Evolutionary conservation across 2,888 invertebrate species (phyloP).

Genomic region (Ophonus ardosiacus): DNA sequence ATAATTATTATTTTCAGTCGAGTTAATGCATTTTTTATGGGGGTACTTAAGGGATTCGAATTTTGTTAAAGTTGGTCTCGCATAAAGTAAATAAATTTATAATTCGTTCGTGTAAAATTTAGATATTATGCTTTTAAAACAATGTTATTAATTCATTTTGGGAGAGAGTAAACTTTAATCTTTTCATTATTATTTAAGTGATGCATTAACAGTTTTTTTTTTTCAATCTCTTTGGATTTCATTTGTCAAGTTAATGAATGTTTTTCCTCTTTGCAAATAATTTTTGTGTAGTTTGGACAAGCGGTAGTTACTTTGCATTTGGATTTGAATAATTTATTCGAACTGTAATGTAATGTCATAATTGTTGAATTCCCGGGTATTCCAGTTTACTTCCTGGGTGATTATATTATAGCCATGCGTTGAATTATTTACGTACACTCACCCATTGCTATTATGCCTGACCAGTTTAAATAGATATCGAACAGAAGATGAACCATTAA

Average conservation of each 20-base stretch:
- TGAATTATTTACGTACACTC: constrained; percentile 2
- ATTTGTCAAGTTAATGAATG: background rate
- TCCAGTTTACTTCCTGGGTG: background rate
- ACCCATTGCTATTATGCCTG: background rate
- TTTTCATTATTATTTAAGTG: background rate
- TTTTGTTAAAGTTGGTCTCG: too few relatives aligned
- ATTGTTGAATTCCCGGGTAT: background rate
- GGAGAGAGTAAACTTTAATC: background rate
- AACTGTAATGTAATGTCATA: constrained; percentile 1
- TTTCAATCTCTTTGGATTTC: background rate
- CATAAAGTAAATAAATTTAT: too few relatives aligned
- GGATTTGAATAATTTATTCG: background rate
- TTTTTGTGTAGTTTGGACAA: background rate
- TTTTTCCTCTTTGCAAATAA: background rate
- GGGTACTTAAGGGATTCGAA: too few relatives aligned
- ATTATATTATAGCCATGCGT: background rate
- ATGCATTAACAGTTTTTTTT: background rate
- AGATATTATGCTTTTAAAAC: background rate
- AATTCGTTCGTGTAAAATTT: too few relatives aligned
- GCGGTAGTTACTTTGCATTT: constrained; percentile 7
- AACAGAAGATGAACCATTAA: background rate
- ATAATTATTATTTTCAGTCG: too few relatives aligned
- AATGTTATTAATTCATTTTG: background rate
- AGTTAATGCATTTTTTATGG: too few relatives aligned
- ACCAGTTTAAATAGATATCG: background rate